Evolutionary conservation across 2,113 vertebrate species (phyloP).

Genomic region (Ifrita kowaldi): DNA sequence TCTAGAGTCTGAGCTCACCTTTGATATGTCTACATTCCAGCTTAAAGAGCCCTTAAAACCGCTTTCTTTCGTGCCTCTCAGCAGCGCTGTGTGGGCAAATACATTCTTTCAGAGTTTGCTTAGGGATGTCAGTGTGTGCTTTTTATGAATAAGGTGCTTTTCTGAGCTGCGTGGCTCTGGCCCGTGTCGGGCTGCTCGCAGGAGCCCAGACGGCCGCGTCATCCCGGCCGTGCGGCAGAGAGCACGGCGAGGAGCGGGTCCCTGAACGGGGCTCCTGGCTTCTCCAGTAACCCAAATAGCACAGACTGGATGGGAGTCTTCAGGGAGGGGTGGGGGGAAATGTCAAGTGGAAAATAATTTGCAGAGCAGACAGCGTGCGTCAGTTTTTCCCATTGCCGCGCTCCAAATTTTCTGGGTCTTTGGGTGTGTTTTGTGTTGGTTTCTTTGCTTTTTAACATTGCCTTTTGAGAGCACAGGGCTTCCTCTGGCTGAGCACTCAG

Average conservation of each 20-base stretch:
- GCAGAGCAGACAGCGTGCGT: background rate
- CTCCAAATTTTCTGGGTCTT: background rate
- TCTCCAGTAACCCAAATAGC: background rate
- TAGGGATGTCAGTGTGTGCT: background rate
- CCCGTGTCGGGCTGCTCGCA: background rate
- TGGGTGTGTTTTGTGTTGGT: background rate
- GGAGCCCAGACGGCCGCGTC: background rate
- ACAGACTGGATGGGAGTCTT: background rate
- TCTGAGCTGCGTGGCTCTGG: background rate
- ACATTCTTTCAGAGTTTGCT: background rate
- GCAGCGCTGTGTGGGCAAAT: background rate
- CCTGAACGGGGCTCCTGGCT: accelerated
- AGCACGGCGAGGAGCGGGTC: accelerated
- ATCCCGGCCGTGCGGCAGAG: background rate
- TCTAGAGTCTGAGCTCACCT: background rate
- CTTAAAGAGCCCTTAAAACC: background rate
- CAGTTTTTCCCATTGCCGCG: background rate
- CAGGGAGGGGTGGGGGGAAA: background rate
- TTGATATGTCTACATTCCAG: background rate
- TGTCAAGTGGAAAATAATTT: background rate
- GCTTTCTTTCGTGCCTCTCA: background rate
- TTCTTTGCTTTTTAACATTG: background rate
- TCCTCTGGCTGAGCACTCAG: background rate
- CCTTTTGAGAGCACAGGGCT: background rate
- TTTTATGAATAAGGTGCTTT: background rate